Evolutionary conservation across 2,797 vertebrate genomes (phyloP).

Genomic region (Balearica regulorum): DNA sequence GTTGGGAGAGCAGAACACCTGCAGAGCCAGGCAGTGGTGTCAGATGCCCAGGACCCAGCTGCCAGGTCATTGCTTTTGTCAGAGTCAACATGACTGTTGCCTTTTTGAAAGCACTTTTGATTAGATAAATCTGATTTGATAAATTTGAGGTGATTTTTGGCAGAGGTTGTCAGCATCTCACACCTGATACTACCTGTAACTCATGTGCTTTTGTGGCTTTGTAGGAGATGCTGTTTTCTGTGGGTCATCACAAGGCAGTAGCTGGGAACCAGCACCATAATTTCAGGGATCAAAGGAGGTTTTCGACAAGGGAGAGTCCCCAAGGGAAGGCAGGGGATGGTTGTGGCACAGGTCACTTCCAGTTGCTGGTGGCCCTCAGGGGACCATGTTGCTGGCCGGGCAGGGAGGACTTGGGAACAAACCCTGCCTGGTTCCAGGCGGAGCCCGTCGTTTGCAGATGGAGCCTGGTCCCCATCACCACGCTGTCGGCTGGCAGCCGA

Average conservation of each 20-base stretch:
- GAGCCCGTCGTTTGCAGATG: not conserved
- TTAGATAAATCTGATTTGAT: not conserved
- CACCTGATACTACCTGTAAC: not conserved
- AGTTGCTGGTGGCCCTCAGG: not conserved
- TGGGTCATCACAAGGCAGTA: not conserved
- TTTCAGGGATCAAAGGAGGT: not conserved
- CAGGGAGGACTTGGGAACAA: not conserved
- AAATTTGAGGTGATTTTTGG: not conserved
- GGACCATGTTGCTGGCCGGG: not conserved
- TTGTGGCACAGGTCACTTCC: not conserved
- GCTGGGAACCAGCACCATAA: not conserved
- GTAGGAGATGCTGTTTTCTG: not conserved
- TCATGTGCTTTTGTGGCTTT: not conserved
- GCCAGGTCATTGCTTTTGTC: not conserved
- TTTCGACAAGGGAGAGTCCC: not conserved
- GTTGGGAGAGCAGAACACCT: not conserved
- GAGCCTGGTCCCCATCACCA: not conserved
- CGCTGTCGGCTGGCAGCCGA: not conserved
- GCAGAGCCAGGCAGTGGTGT: accelerated
- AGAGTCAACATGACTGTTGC: not conserved
- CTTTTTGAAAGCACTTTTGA: not conserved
- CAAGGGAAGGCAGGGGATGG: not conserved
- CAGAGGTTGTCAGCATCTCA: not conserved
- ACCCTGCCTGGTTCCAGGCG: no score
- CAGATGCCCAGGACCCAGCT: not conserved